These are phyloP conservation scores for Limnephilus marmoratus DNA, from an alignment of 2,888 invertebrate genomes.

Conservation along the genomic window DNA sequence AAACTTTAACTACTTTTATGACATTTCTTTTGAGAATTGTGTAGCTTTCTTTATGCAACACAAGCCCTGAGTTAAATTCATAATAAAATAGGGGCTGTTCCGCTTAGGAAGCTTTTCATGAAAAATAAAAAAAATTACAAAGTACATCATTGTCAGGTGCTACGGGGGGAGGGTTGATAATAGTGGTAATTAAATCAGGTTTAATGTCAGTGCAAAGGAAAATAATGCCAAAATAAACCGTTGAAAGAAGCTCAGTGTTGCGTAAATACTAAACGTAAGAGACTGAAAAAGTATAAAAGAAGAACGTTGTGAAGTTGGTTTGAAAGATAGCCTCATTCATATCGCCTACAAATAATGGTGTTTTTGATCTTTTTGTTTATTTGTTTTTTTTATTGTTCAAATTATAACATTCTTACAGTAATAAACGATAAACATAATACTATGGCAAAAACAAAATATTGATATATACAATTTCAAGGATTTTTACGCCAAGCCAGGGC, in stretches of 20 bases:
- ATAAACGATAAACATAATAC: too few species aligned
- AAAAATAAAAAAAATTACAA: neutral
- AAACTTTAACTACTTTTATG: too few species aligned
- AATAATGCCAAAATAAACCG: neutral
- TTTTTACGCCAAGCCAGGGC: too few species aligned
- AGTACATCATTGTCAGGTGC: neutral
- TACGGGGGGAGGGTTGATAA: neutral
- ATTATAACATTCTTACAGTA: too few species aligned
- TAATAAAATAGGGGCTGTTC: neutral
- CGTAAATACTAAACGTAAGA: neutral
- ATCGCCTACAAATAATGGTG: neutral
- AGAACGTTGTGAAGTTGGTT: neutral
- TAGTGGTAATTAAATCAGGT: neutral
- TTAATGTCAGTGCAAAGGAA: neutral
- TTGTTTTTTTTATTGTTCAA: too few species aligned
- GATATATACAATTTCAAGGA: too few species aligned
- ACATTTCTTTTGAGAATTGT: too few species aligned
- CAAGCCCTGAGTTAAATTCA: neutral
- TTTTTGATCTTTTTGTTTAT: neutral
- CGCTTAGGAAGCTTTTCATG: neutral
- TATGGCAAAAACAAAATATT: too few species aligned
- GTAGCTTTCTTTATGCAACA: neutral
- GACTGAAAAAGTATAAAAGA: neutral
- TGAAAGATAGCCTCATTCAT: neutral
- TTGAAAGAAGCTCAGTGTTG: neutral